Percentiles rank a stretch among this genome's conserved stretches.
These are phyloP conservation scores for Darevskia mixta DNA, from an alignment of 2,797 vertebrate genomes.

Conservation along the genomic window DNA sequence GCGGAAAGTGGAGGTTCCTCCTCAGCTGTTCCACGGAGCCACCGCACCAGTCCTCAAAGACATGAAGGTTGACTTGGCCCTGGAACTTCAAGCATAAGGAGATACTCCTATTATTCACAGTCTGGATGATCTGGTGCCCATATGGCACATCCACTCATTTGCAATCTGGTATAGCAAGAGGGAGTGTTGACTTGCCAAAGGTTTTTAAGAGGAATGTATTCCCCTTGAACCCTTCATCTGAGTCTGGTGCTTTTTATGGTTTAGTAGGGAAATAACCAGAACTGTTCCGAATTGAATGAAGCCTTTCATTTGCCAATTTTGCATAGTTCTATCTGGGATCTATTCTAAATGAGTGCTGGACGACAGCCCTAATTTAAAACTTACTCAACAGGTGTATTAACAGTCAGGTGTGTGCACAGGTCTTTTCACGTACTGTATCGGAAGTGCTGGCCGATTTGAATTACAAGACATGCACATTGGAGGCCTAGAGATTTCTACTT, in stretches of 20 bases:
- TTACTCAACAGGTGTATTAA: neutral
- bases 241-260: no score
- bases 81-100: slow-evolving; percentile 79
- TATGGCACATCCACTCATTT: fast-evolving
- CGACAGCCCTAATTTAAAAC: fast-evolving
- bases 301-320: neutral
- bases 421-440: neutral
- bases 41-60: slow-evolving; percentile 98
- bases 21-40: slow-evolving; percentile 85
- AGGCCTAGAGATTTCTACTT: neutral
- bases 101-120: neutral
- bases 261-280: neutral
- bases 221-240: no score
- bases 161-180: neutral
- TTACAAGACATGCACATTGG: neutral
- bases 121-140: neutral
- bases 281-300: neutral
- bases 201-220: fast-evolving
- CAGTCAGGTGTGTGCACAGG: no score
- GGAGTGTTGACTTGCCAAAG: neutral
- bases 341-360: neutral
- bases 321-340: neutral
- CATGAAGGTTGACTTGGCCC: slow-evolving; percentile 91
- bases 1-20: slow-evolving; percentile 90
- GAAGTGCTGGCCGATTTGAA: neutral